Base-by-base conservation (phyloP, 2,888 invertebrate species). In the Byasa hedistus region DNA sequence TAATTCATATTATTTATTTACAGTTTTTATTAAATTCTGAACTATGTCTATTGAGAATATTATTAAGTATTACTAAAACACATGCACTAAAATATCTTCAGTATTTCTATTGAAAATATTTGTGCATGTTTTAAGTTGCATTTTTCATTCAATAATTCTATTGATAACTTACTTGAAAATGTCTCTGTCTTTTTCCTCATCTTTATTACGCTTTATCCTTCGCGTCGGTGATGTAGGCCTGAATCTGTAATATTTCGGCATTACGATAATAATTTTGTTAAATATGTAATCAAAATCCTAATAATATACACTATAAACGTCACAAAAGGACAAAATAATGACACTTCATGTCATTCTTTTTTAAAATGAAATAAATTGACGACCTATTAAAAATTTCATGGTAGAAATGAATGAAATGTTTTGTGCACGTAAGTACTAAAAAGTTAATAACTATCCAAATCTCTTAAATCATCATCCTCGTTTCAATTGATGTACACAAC, bases 211-310 rank as follows among this genome's bases (percentile, higher is more conserved):
- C 75, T 82, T 83, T 61, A 79, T 74, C 77, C 84, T 89, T 55
- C 86, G 80, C 54, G 72, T 72, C 24, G 88, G 88, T 55, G 86
- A 81, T 23, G 85, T 86, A 51, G 87, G 84, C 74, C 89, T 83
- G 70, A 87, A 90, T 72, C 90, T 86, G 70, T 90, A 90, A 72
- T 87, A 90, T 79, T 90, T 90, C 75, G 90, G 90, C 90, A 90
- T 90, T 69, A 52, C 21, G 52, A 52, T 22, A 52, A 52, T 21
- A 52, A 52, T 52, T 52, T 52, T 21, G 52, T 52, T 21, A 52
- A 21, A 52, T 21, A n/a, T 5, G 27, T 39, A 44, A 59, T 22
- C 32, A 82, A 79, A 81, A 68, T 64, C 57, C 27, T 72, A 70
- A 74, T 64, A 52, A 52, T 52, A 69, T 69, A 66, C 69, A 69